Evolutionary conservation across 2,888 invertebrate species (phyloP).

Genomic region (Ophion costatus): DNA sequence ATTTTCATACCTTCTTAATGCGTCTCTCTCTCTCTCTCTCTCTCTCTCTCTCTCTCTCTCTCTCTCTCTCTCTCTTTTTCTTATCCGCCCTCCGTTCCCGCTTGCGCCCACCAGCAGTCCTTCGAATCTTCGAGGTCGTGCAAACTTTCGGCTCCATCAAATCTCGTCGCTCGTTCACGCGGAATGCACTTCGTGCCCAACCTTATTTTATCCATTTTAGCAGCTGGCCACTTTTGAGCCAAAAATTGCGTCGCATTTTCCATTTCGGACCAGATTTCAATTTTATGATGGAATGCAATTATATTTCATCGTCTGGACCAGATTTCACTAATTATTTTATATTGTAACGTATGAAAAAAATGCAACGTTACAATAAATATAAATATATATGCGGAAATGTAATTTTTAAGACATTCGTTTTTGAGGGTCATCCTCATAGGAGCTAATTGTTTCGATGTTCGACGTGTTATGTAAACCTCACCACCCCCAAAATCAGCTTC

Average conservation of each 20-base stretch:
- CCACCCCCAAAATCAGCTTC: no score
- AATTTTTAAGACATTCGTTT: no score
- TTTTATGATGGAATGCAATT: not conserved
- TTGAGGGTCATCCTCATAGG: no score
- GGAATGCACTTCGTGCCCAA: not conserved
- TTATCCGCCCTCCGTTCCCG: not conserved
- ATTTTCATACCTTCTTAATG: not conserved
- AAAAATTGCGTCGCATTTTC: not conserved
- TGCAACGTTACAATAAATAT: no score
- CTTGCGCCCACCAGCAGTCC: not conserved
- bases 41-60: not conserved
- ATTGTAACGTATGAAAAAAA: no score
- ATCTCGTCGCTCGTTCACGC: slow-evolving; percentile 36
- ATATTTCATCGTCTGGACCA: not conserved
- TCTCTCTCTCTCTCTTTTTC: not conserved
- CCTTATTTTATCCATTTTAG: not conserved
- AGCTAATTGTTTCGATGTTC: no score
- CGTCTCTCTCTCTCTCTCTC: not conserved
- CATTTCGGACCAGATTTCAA: not conserved
- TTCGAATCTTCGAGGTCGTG: slow-evolving; percentile 11
- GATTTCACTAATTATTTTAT: no score
- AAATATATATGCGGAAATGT: no score
- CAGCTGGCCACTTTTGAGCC: not conserved
- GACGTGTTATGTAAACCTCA: no score
- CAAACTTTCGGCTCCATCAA: slow-evolving; percentile 49